Evolutionary conservation across 2,797 vertebrate genomes (phyloP), one percentile per base, ranked within the genome.

Genomic region (Oryzias sinensis): DNA sequence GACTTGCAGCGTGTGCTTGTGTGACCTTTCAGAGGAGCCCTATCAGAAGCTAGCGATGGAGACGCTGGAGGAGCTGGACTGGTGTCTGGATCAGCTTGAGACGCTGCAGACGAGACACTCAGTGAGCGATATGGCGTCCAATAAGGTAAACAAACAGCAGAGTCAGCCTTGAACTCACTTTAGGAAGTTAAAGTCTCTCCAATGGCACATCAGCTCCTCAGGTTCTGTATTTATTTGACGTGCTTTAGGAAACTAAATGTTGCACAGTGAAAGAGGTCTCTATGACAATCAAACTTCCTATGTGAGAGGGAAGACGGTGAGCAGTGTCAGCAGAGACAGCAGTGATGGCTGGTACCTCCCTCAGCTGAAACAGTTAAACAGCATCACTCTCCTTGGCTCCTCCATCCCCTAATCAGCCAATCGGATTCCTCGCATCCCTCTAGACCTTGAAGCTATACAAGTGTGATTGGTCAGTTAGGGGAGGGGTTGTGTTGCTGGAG

Each of bases 21-120:
- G 37, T 80, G 43, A 74, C 68, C 40, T 68, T 65, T 54, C 89
- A 97, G 97, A 98, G 84, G 96, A 96, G 78, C 82, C 91, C 17
- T 91, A 85, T 73, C 94, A 94, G 85, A 94, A 93, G 72, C 82
- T 98, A 77, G 94, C 93, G 0, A 58, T 93, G 65, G 95, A 97
- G 89, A 96, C 95, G 0, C 70, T 97, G 87, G 95, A 96, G 37
- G 96, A 97, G 87, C 89, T 98, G 89, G 96, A 97, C 82, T 98
- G 96, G 96, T 97, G 96, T 82, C 79, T 98, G 89, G 95, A 97
- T 72, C 95, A 98, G 86, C 89, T 98, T 88, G 95, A 98, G 89
- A 96, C 96, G 0, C 86, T 98, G 72, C 96, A 97, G 89, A 96
- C 95, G 0, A 84, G 93, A 33, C 88, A 95, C 76, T 97, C 96